Percentiles rank a stretch among this genome's conserved stretches.
These are phyloP conservation scores for Hyposoter dolosus DNA, from an alignment of 2,888 invertebrate genomes.

Conservation along the genomic window DNA sequence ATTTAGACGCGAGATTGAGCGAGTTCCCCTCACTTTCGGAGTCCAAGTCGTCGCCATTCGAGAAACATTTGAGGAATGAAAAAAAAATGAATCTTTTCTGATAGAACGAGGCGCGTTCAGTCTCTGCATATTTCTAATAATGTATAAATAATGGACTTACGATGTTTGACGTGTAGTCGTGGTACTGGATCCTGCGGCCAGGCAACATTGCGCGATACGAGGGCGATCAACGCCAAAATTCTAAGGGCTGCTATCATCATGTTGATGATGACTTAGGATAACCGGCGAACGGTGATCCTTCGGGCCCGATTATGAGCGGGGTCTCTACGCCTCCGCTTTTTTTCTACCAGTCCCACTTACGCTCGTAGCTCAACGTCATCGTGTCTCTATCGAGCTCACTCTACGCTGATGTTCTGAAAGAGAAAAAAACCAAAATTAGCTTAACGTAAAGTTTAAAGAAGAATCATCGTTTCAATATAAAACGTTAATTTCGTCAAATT, in stretches of 20 bases:
- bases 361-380: conserved; percentile 75
- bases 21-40: no score
- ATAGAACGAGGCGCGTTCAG: no score
- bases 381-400: conserved; percentile 66
- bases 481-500: background rate
- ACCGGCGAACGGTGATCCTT: conserved; percentile 54
- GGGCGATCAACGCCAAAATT: conserved; percentile 85
- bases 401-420: conserved; percentile 41
- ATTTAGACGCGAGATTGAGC: no score
- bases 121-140: no score
- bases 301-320: conserved; percentile 66
- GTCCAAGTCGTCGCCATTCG: no score
- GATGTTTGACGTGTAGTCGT: conserved; percentile 89
- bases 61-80: no score
- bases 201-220: conserved; percentile 87
- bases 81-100: no score
- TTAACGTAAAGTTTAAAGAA: background rate
- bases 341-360: conserved; percentile 78
- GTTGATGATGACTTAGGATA: conserved; percentile 57
- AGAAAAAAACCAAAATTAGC: background rate
- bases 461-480: background rate
- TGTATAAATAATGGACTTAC: conserved; percentile 84
- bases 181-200: conserved; percentile 91
- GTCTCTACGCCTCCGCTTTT: conserved; percentile 69
- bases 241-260: conserved; percentile 79